Percentiles rank a stretch among this genome's conserved stretches.
Evolutionary conservation across 1,140 invertebrate genomes (phyloP).

Genomic region (Penaeus japonicus): DNA sequence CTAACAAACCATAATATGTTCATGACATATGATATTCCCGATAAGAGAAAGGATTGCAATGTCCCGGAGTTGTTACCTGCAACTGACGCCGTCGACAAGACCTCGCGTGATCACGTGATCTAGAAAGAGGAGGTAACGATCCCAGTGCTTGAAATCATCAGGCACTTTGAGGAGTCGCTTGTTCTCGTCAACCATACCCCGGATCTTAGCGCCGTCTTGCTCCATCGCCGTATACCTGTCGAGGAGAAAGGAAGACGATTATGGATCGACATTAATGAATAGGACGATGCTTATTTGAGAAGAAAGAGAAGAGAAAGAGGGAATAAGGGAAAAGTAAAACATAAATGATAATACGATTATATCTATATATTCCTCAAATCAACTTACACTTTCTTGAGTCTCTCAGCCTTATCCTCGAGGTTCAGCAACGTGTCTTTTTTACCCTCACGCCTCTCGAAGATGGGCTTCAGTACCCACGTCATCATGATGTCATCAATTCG

Average conservation of each 20-base stretch:
- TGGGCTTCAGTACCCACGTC: conserved; percentile 73
- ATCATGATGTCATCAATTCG: conserved; percentile 34
- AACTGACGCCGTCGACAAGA: conserved; percentile 66
- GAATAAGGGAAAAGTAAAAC: too few species aligned
- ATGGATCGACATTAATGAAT: too few species aligned
- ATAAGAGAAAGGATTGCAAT: too few species aligned
- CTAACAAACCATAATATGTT: too few species aligned
- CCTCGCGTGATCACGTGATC: conserved; percentile 85
- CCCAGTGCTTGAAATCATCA: conserved; percentile 75
- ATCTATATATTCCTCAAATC: too few species aligned
- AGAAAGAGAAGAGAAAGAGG: too few species aligned
- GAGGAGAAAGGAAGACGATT: not conserved
- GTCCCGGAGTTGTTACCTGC: conserved; percentile 23
- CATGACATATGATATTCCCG: too few species aligned
- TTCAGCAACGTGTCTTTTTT: conserved; percentile 83
- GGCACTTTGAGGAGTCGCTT: conserved; percentile 80
- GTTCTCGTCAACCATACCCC: conserved; percentile 80
- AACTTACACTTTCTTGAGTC: conserved; percentile 68
- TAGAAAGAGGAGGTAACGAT: conserved; percentile 84
- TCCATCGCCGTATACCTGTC: conserved; percentile 78
- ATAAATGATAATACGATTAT: too few species aligned
- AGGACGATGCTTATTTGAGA: too few species aligned
- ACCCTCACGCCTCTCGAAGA: conserved; percentile 82
- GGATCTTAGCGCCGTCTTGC: conserved; percentile 76
- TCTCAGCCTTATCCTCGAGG: conserved; percentile 78